A percentile compares a stretch with the other conserved stretches of the same genome.
These are phyloP conservation scores for Manis crassicaudata DNA, from an alignment of 2,797 vertebrate genomes.

Conservation along the genomic window DNA sequence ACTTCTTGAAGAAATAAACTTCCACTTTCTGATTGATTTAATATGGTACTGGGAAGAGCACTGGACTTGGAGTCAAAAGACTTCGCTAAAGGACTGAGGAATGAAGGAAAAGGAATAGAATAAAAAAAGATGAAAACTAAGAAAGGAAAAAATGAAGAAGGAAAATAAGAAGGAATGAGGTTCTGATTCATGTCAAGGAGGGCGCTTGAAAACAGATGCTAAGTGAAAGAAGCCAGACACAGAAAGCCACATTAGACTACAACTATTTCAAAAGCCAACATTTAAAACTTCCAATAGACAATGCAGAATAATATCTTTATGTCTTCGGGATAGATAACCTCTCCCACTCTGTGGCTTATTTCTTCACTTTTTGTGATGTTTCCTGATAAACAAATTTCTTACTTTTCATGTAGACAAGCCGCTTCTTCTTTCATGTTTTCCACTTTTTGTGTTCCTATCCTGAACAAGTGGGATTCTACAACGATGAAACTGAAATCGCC, in stretches of 20 bases:
- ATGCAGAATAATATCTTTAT: neutral
- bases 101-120: neutral
- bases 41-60: neutral
- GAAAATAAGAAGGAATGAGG: neutral
- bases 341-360: neutral
- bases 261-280: conserved; percentile 23
- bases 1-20: conserved; percentile 19
- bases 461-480: neutral
- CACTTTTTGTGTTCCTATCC: neutral
- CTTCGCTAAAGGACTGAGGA: neutral
- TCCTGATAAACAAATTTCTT: conserved; percentile 3
- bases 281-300: conserved; percentile 28
- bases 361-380: conserved; percentile 13
- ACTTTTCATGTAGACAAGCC: neutral
- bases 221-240: neutral
- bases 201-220: neutral
- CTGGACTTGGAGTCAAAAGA: neutral
- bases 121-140: neutral
- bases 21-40: conserved; percentile 19
- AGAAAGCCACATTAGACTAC: neutral
- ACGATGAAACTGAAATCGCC: neutral
- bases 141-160: neutral
- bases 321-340: neutral
- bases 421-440: conserved; percentile 21
- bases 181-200: neutral